Evolutionary conservation across 2,888 invertebrate species (phyloP).

Genomic region (Camptogramma bilineatum): DNA sequence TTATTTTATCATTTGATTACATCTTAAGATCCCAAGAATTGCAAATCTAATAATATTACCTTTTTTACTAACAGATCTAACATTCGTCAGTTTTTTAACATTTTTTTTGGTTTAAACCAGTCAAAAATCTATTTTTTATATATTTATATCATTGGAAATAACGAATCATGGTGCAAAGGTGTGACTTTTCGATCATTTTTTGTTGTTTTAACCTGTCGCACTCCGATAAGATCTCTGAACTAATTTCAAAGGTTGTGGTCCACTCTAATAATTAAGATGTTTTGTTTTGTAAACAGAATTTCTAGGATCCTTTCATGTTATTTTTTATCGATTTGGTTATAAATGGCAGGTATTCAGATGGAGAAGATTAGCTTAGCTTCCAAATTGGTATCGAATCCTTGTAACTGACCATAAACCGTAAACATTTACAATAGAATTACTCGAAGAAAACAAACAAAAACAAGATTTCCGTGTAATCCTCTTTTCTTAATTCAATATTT

Average conservation of each 20-base stretch:
- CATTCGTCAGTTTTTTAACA: no score
- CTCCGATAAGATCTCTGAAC: conserved; percentile 61
- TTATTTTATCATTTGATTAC: no score
- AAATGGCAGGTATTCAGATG: conserved; percentile 32
- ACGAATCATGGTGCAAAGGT: conserved; percentile 51
- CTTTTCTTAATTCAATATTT: conserved; percentile 80
- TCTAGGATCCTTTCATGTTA: conserved; percentile 32
- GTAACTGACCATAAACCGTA: conserved; percentile 33
- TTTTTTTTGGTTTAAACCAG: no score
- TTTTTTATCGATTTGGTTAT: conserved; percentile 46
- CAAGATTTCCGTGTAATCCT: conserved; percentile 82
- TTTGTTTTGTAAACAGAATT: conserved; percentile 55
- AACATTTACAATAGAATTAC: conserved; percentile 67
- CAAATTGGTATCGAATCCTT: conserved; percentile 22
- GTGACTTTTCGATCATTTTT: conserved; percentile 57
- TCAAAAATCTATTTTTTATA: no score
- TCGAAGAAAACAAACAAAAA: conserved; percentile 84
- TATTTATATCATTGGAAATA: conserved; percentile 42
- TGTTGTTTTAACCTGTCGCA: conserved; percentile 60
- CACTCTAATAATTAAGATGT: conserved; percentile 63
- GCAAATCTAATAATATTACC: no score
- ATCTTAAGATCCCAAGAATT: no score
- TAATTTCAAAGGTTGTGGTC: conserved; percentile 51
- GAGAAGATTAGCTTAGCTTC: conserved; percentile 22
- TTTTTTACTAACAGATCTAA: no score